phyloP scores from a whole-genome alignment of 2,797 vertebrate species.

The Coccyzus lansbergi region DNA sequence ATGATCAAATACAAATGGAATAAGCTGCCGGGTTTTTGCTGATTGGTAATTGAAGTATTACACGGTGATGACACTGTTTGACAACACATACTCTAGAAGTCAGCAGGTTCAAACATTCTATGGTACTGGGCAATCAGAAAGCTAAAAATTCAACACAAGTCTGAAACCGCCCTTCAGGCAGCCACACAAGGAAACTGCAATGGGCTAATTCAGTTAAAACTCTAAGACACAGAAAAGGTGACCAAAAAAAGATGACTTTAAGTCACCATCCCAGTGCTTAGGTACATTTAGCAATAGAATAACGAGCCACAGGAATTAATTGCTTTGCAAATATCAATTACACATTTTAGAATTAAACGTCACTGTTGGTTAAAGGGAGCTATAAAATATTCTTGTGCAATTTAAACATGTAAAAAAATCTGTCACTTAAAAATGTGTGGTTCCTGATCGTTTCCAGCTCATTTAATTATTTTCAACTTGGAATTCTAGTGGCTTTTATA shows the following conservation, averaged over 20 bases:
- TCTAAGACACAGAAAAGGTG: slow-evolving; percentile 25
- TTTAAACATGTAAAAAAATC: slow-evolving; percentile 86
- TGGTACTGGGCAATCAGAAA: slow-evolving; percentile 52
- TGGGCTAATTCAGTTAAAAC: slow-evolving; percentile 40
- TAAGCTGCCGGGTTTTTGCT: slow-evolving; percentile 63
- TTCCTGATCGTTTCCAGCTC: slow-evolving; percentile 87
- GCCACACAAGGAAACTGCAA: slow-evolving; percentile 31
- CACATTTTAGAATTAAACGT: slow-evolving; percentile 72
- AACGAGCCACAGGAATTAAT: slow-evolving; percentile 64
- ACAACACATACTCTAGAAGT: slow-evolving; percentile 54
- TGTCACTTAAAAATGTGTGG: slow-evolving; percentile 84
- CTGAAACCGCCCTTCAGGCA: slow-evolving; percentile 12
- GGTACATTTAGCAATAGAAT: slow-evolving; percentile 44
- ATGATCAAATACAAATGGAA: slow-evolving; percentile 69
- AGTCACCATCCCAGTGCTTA: not conserved
- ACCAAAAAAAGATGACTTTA: slow-evolving; percentile 16
- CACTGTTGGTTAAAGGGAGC: slow-evolving; percentile 79
- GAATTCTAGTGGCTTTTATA: slow-evolving; percentile 86
- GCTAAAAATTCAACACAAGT: slow-evolving; percentile 28
- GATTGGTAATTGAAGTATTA: not conserved
- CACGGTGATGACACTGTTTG: slow-evolving; percentile 41
- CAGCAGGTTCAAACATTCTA: slow-evolving; percentile 31
- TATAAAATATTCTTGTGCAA: slow-evolving; percentile 83
- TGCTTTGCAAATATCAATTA: slow-evolving; percentile 74
- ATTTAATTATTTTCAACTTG: slow-evolving; percentile 87